These are phyloP conservation scores for Pseudoatta argentina DNA, from an alignment of 1,140 invertebrate genomes.

Conservation along the genomic window DNA sequence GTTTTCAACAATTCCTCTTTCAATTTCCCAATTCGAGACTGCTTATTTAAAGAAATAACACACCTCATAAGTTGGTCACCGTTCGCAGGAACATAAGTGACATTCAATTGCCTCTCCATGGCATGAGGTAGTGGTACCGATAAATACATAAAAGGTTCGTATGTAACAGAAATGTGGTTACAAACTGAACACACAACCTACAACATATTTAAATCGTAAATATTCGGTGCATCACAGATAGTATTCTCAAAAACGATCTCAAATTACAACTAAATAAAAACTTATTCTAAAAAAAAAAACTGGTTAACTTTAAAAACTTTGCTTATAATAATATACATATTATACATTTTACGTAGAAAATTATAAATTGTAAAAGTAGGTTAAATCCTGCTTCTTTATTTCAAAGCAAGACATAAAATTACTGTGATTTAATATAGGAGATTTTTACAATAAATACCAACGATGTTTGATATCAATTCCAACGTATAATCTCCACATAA, in stretches of 20 bases:
- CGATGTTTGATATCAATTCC: slow-evolving; percentile 64
- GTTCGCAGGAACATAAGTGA: slow-evolving; percentile 88
- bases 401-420: slow-evolving; percentile 76
- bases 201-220: slow-evolving; percentile 69
- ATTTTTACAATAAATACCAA: slow-evolving; percentile 72
- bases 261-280: not conserved
- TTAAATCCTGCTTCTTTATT: slow-evolving; percentile 71
- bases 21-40: slow-evolving; percentile 88
- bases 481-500: slow-evolving; percentile 71
- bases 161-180: slow-evolving; percentile 90
- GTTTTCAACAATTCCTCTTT: slow-evolving; percentile 87
- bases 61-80: slow-evolving; percentile 86
- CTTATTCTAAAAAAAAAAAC: not conserved
- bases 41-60: slow-evolving; percentile 89
- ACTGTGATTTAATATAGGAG: slow-evolving; percentile 78
- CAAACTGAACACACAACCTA: slow-evolving; percentile 91
- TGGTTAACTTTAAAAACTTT: not conserved
- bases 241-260: not conserved
- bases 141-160: slow-evolving; percentile 92
- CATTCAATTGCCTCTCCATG: slow-evolving; percentile 89
- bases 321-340: not conserved
- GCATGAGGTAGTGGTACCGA: slow-evolving; percentile 90
- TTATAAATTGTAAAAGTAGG: slow-evolving; percentile 63
- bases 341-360: not conserved
- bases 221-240: not conserved